A percentile compares a stretch with the other conserved stretches of the same genome.
Conservation (phyloP, 2,888 invertebrate species). For the Drosophila infuscata region DNA sequence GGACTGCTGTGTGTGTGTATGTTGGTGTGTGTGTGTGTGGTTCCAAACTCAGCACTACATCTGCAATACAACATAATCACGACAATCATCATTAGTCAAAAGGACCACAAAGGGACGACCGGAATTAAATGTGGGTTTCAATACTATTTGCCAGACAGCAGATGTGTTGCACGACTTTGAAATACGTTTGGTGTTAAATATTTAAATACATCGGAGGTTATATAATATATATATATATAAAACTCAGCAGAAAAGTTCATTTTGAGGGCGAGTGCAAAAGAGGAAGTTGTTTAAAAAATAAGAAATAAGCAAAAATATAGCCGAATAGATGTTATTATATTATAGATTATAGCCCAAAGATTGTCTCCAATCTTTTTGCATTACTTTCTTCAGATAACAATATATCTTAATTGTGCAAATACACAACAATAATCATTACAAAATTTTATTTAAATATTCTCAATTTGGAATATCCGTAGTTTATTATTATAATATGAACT, state of each 20-base stretch:
- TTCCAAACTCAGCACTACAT: conserved; percentile 39
- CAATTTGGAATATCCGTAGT: neutral
- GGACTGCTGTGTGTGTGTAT: neutral
- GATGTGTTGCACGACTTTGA: neutral
- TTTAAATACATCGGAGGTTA: neutral
- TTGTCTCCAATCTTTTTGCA: neutral
- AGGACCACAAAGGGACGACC: neutral
- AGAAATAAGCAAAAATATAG: neutral
- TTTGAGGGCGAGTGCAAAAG: neutral
- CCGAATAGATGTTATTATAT: too few relatives aligned
- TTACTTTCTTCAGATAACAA: neutral
- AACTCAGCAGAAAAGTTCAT: neutral
- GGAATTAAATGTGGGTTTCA: neutral
- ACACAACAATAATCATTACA: neutral
- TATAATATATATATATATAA: neutral
- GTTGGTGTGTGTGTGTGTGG: neutral
- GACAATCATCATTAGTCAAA: conserved; percentile 6
- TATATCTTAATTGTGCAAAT: neutral
- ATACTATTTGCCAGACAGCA: neutral
- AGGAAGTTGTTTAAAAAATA: neutral
- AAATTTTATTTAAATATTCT: neutral
- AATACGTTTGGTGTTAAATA: neutral
- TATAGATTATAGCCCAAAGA: neutral
- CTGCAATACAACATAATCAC: conserved; percentile 37
- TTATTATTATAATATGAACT: neutral